phyloP scores from a whole-genome alignment of 2,888 invertebrate species.

The Drosophila cracens region DNA sequence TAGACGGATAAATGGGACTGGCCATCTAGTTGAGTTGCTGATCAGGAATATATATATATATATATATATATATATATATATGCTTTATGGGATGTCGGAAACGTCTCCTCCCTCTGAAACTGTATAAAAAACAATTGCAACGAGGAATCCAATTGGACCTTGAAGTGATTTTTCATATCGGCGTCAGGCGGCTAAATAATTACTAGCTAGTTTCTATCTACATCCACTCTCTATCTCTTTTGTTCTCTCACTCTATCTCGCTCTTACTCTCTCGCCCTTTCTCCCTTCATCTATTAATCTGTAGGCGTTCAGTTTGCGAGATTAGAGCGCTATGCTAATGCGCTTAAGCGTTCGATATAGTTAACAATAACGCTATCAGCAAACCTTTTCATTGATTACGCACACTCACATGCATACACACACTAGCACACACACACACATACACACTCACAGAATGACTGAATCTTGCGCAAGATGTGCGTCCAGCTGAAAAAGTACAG shows the following conservation, averaged over 20 bases:
- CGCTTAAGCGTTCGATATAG: slow-evolving; percentile 26
- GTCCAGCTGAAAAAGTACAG: slow-evolving; percentile 54
- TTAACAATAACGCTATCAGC: slow-evolving; percentile 46
- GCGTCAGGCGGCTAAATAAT: background rate
- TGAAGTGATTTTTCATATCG: background rate
- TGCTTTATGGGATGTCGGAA: background rate
- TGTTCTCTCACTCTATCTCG: background rate
- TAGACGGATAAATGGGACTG: background rate
- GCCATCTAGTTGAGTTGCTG: background rate
- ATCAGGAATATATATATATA: background rate
- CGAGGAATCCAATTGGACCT: slow-evolving; percentile 5
- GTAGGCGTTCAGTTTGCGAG: slow-evolving; percentile 34
- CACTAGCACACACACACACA: slow-evolving; percentile 4
- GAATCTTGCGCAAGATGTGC: slow-evolving; percentile 56
- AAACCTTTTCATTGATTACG: slow-evolving; percentile 49
- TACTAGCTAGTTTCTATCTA: background rate
- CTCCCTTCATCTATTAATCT: background rate
- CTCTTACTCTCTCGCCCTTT: background rate
- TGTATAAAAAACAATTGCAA: background rate
- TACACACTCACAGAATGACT: slow-evolving; percentile 1
- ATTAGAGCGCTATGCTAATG: slow-evolving; percentile 56
- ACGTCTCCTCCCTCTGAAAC: background rate
- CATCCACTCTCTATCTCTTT: background rate
- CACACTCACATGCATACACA: slow-evolving; percentile 20
- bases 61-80: background rate